phyloP scores from a whole-genome alignment of 2,113 vertebrate species.

The Choloepus hoffmanni region DNA sequence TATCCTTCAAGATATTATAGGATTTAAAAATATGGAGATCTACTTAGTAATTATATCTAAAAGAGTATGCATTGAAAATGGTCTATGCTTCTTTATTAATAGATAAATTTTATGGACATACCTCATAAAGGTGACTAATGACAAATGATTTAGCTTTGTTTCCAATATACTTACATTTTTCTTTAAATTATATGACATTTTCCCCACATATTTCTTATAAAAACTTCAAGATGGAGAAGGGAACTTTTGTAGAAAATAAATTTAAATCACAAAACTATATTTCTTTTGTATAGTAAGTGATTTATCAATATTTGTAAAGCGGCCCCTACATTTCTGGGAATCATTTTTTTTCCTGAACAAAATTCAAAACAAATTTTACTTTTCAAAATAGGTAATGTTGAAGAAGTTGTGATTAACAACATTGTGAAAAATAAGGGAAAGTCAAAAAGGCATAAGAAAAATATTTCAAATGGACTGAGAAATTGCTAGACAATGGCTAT shows the following conservation, averaged over 20 bases:
- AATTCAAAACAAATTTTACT: neutral
- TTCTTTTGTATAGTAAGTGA: neutral
- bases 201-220: neutral
- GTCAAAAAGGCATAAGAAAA: neutral
- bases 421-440: neutral
- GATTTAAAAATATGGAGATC: neutral
- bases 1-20: neutral
- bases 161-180: neutral
- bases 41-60: neutral
- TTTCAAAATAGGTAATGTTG: neutral
- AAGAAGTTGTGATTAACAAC: neutral
- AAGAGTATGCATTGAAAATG: neutral
- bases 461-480: neutral
- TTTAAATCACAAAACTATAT: neutral
- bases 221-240: neutral
- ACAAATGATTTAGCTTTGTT: neutral
- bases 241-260: neutral
- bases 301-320: neutral
- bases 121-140: neutral
- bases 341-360: neutral
- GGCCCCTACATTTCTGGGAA: neutral
- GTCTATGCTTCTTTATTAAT: neutral
- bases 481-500: neutral
- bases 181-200: neutral
- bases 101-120: neutral